Evolutionary conservation across 2,797 vertebrate genomes (phyloP).

Genomic region (Helicolenus hilgendorfi): DNA sequence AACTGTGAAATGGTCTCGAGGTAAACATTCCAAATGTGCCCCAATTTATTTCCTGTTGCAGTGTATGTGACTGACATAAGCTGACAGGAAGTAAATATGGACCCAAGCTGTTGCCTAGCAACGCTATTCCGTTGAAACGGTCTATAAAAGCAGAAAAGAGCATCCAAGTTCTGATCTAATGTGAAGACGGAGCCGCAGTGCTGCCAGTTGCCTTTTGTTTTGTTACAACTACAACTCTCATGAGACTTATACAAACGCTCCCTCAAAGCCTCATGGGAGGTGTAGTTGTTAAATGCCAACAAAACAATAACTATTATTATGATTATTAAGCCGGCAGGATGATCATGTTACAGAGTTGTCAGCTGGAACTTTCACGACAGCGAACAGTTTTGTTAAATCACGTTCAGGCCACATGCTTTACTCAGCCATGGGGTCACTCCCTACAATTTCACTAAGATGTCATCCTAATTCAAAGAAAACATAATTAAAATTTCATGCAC

Average conservation of each 20-base stretch:
- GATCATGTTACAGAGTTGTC: not conserved
- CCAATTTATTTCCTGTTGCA: too few species aligned
- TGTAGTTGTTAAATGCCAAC: not conserved
- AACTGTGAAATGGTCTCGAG: too few species aligned
- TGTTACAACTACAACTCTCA: not conserved
- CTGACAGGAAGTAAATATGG: too few species aligned
- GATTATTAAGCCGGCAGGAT: not conserved
- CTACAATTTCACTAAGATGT: not conserved
- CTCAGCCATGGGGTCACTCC: not conserved
- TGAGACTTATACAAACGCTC: not conserved
- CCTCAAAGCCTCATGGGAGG: not conserved
- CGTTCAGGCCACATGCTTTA: not conserved
- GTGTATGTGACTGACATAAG: too few species aligned
- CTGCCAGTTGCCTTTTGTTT: not conserved
- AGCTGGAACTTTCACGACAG: not conserved
- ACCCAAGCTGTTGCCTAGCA: too few species aligned
- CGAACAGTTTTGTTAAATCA: not conserved
- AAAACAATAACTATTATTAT: not conserved
- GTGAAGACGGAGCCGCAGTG: not conserved
- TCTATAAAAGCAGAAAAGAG: not conserved
- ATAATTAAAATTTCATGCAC: slow-evolving; percentile 32
- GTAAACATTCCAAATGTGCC: too few species aligned
- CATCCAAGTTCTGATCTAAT: not conserved
- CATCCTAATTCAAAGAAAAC: slow-evolving; percentile 29
- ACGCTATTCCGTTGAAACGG: too few species aligned